Conservation (phyloP, 2,797 vertebrate species). For the Tauraco hartlaubi region DNA sequence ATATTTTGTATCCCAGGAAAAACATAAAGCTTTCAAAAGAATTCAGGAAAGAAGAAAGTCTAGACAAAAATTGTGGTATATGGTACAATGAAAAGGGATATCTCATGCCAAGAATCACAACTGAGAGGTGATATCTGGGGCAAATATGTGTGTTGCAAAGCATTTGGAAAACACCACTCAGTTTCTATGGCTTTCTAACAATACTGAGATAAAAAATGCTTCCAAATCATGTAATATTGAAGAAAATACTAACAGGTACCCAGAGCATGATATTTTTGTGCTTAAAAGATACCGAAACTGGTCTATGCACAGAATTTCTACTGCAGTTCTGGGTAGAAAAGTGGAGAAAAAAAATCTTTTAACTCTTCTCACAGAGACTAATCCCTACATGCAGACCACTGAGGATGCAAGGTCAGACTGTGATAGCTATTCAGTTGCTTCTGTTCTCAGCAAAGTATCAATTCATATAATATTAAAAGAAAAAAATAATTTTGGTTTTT, state of each 20-base stretch:
- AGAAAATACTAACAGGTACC: neutral
- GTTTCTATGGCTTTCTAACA: neutral
- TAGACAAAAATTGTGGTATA: neutral
- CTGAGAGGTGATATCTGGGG: neutral
- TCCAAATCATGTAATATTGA: neutral
- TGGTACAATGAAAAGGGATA: neutral
- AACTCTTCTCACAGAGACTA: neutral
- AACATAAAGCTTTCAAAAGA: neutral
- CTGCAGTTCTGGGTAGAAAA: neutral
- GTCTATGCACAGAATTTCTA: neutral
- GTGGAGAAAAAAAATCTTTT: neutral
- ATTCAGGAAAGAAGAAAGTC: neutral
- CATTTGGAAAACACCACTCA: neutral
- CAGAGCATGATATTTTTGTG: neutral
- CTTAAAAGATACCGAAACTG: neutral
- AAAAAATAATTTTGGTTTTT: neutral
- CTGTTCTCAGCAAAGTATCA: neutral
- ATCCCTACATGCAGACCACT: rapidly evolving
- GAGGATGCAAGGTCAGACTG: neutral
- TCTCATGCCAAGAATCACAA: neutral
- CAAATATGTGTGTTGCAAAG: neutral
- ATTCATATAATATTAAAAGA: neutral
- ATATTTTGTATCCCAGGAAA: neutral
- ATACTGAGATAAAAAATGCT: neutral
- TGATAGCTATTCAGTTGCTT: neutral